These are phyloP conservation scores for Ctenopoma multispine DNA, from an alignment of 2,797 vertebrate species.

Conservation along the genomic window DNA sequence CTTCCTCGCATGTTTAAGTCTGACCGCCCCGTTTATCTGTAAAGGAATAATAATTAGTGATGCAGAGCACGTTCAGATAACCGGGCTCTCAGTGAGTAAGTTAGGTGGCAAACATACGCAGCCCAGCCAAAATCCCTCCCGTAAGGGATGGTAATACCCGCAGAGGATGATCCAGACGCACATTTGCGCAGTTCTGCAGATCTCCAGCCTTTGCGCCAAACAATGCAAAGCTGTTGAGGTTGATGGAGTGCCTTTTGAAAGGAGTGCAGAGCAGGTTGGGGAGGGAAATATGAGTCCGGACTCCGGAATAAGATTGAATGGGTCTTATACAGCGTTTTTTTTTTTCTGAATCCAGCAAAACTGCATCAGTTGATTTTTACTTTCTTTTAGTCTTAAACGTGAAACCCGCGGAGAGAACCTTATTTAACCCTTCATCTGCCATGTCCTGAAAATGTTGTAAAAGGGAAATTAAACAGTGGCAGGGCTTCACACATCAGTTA, in stretches of 20 bases:
- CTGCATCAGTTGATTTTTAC: not conserved
- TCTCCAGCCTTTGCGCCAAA: slow-evolving; percentile 57
- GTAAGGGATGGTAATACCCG: slow-evolving; percentile 31
- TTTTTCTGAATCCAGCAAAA: not conserved
- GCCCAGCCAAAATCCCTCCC: slow-evolving; percentile 2
- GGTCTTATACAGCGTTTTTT: not conserved
- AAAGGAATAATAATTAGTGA: slow-evolving; percentile 56
- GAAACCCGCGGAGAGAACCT: not conserved
- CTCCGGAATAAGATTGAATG: slow-evolving; percentile 7
- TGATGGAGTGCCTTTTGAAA: slow-evolving; percentile 39
- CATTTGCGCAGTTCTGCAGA: slow-evolving; percentile 57
- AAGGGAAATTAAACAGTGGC: not conserved
- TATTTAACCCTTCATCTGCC: not conserved
- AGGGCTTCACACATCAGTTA: slow-evolving; percentile 19
- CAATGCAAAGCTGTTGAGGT: slow-evolving; percentile 2
- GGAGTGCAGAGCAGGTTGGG: slow-evolving; percentile 6
- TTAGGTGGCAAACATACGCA: slow-evolving; percentile 63
- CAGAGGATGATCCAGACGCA: slow-evolving; percentile 24
- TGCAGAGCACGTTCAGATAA: slow-evolving; percentile 74
- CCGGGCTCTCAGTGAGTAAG: slow-evolving; percentile 61
- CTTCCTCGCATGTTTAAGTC: slow-evolving; percentile 10
- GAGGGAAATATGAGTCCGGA: not conserved
- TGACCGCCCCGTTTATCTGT: slow-evolving; percentile 41
- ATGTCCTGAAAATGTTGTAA: not conserved
- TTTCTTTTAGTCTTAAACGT: not conserved